A percentile compares a stretch with the other conserved stretches of the same genome.
These are phyloP conservation scores for Eupithecia vulgata DNA, from an alignment of 2,888 invertebrate genomes.

Conservation along the genomic window DNA sequence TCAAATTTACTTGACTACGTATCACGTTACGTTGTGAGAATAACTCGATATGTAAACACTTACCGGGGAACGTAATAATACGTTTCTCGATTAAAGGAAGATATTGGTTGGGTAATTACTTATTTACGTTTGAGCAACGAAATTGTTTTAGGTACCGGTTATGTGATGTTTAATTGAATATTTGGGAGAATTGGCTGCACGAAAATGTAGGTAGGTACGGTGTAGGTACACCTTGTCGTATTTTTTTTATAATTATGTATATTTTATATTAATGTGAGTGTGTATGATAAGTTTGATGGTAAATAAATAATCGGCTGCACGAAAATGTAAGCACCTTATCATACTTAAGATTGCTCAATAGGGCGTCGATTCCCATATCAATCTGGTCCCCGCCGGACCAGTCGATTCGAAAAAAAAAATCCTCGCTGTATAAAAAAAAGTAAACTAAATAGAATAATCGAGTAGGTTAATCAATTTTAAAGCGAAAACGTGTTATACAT, in stretches of 20 bases:
- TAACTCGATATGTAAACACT: slow-evolving; percentile 3
- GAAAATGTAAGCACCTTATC: background rate
- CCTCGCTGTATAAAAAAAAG: too few relatives aligned
- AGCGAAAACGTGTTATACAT: background rate
- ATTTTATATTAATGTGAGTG: too few relatives aligned
- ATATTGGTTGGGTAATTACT: background rate
- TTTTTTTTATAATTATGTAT: too few relatives aligned
- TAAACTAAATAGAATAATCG: background rate
- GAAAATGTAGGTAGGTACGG: background rate
- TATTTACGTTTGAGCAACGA: background rate
- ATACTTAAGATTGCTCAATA: too few relatives aligned
- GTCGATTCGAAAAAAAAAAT: too few relatives aligned
- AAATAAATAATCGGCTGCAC: too few relatives aligned
- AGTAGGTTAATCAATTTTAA: background rate
- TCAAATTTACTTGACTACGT: background rate
- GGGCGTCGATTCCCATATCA: too few relatives aligned
- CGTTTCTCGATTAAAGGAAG: background rate
- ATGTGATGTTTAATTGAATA: slow-evolving; percentile 1
- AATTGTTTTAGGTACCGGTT: background rate
- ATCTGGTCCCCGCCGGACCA: too few relatives aligned
- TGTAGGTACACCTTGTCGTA: too few relatives aligned
- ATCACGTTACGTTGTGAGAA: background rate
- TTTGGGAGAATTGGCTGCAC: background rate
- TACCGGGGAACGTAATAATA: background rate
- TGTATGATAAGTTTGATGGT: too few relatives aligned